phyloP scores from a whole-genome alignment of 2,888 invertebrate species.

The Eupithecia dodoneata region DNA sequence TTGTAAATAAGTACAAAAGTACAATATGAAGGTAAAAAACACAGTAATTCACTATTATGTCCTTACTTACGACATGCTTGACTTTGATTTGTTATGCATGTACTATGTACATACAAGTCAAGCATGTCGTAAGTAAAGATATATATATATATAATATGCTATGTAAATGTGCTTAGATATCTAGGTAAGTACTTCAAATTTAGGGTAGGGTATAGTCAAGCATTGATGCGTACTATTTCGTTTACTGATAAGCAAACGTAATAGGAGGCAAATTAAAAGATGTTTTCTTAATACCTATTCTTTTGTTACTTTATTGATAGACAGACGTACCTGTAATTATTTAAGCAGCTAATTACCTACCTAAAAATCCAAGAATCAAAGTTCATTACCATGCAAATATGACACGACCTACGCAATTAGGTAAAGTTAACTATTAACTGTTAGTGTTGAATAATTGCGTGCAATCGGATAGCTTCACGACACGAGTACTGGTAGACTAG shows the following conservation, averaged over 20 bases:
- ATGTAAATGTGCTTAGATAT: not conserved
- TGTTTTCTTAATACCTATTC: not conserved
- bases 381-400: constrained; percentile 17
- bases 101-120: not conserved
- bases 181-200: not conserved
- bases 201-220: not conserved
- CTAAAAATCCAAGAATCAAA: constrained; percentile 5
- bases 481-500: constrained; percentile 16
- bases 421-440: constrained; percentile 26
- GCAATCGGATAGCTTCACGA: constrained; percentile 41
- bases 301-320: not conserved
- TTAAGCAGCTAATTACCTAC: not conserved
- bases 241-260: not conserved
- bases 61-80: constrained; percentile 16
- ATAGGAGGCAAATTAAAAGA: not conserved
- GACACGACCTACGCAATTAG: constrained; percentile 22
- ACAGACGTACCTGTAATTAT: not conserved
- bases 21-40: constrained; percentile 23
- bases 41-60: constrained; percentile 11
- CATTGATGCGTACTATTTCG: not conserved
- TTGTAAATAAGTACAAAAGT: constrained; percentile 16
- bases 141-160: not conserved
- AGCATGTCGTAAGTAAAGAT: too few species aligned
- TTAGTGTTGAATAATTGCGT: constrained; percentile 29
- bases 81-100: constrained; percentile 17